Evolutionary conservation across 2,113 vertebrate genomes (phyloP).

Genomic region (Equus przewalskii): DNA sequence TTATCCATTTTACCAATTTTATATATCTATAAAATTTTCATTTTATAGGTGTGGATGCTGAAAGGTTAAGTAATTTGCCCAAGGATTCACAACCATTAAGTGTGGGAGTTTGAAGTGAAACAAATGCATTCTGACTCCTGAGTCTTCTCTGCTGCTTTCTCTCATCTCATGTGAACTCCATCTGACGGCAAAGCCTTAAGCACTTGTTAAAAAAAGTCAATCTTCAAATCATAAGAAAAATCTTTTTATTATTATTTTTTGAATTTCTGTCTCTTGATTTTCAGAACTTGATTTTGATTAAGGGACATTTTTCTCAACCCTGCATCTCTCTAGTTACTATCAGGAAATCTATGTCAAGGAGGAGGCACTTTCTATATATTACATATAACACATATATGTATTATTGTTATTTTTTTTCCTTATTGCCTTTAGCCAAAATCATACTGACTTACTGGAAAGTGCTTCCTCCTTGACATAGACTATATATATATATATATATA

Average conservation of each 20-base stretch:
- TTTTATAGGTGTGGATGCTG: neutral
- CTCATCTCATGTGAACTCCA: neutral
- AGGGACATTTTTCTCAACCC: neutral
- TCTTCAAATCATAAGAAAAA: neutral
- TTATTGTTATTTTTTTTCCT: neutral
- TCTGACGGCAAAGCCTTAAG: neutral
- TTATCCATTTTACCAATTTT: neutral
- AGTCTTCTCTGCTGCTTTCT: neutral
- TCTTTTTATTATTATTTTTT: neutral
- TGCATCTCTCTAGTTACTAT: neutral
- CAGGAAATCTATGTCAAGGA: neutral
- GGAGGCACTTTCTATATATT: neutral
- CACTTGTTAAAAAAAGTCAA: neutral
- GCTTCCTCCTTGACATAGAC: neutral
- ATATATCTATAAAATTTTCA: neutral
- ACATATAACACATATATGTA: neutral
- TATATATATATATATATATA: neutral
- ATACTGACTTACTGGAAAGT: neutral
- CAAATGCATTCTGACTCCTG: neutral
- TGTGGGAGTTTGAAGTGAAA: neutral
- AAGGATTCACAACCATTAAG: neutral
- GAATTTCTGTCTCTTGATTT: neutral
- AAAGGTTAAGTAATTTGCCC: neutral
- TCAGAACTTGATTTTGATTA: conserved; percentile 14
- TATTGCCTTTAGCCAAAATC: neutral